Evolutionary conservation across 2,113 vertebrate genomes (phyloP), one percentile per base, ranked within the genome.

Genomic region (Calidris pugnax): DNA sequence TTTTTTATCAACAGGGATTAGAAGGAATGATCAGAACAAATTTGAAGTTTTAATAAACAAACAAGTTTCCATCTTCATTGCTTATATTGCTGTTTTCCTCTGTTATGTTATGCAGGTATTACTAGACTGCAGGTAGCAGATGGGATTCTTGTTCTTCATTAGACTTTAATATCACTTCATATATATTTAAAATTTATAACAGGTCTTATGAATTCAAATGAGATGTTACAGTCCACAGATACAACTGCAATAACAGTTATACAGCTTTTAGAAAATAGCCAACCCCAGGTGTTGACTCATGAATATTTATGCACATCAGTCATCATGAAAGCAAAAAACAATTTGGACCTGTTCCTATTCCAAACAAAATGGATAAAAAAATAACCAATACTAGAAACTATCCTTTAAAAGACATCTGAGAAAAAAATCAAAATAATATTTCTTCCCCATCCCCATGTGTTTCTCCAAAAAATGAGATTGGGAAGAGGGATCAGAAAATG

Each of bases 181-280:
- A 64, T 93, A 94, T 96, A 94, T 95, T 95, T 95, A 82, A 91
- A 94, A 90, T 95, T 68, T 96, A 6, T 89, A 92, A 62, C n/a
- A 75, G 53, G 16, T 64, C 69, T 95, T 80, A 89, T 95, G 95
- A 97, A 97, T 97, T 93, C 83, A 86, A 91, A 95, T 92, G 86
- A 90, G 90, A 60, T 45, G 3, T 75, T 95, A 87, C 50, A 89
- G 66, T 91, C 77, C 62, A 51, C 57, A 82, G 77, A 88, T 94
- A 85, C n/a, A 93, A 73, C 59, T 91, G 86, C 41, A 95, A 55
- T 79, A 93, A 89, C 48, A 69, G 45, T 91, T 87, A 71, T 12
- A 79, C 20, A 89, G 73, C 66, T 89, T 96, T 92, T 87, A 94
- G 69, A 73, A 95, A 89, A 95, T n/a, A 87, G 45, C 48, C 69